phyloP scores from a whole-genome alignment of 2,113 vertebrate species.

The Dryoscopus gambensis region DNA sequence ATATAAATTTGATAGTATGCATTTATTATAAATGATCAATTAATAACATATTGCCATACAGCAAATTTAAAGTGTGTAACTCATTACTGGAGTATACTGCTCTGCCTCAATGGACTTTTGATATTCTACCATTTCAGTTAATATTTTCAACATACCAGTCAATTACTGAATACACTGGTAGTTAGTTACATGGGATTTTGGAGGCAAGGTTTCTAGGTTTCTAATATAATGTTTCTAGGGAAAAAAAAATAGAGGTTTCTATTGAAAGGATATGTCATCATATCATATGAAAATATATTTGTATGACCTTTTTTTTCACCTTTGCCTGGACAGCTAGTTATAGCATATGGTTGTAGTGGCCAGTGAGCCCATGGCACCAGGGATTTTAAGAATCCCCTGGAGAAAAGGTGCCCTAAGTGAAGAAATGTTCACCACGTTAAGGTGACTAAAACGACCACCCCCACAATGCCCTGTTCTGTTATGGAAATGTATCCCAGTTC shows the following conservation, averaged over 20 bases:
- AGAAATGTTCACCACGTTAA: too few species aligned
- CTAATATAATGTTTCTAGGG: neutral
- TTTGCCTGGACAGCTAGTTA: neutral
- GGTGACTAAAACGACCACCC: too few species aligned
- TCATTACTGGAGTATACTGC: neutral
- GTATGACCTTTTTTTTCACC: neutral
- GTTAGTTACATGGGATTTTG: neutral
- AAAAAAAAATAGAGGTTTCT: neutral
- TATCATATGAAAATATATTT: neutral
- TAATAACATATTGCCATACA: conserved; percentile 19
- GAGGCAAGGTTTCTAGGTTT: neutral
- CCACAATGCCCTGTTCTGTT: too few species aligned
- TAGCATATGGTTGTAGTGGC: neutral
- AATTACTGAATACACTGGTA: neutral
- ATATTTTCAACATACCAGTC: neutral
- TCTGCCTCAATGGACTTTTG: neutral
- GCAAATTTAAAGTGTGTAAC: conserved; percentile 14
- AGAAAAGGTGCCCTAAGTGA: too few species aligned
- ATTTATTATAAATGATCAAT: conserved; percentile 33
- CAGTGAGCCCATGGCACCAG: too few species aligned
- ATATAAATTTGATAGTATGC: neutral
- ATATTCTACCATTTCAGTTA: conserved; percentile 2
- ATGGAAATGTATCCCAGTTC: too few species aligned
- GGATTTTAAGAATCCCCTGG: too few species aligned
- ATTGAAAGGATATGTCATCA: neutral